Percentiles rank a stretch among this genome's conserved stretches.
These are phyloP conservation scores for Cantharis rufa DNA, from an alignment of 2,888 invertebrate species.

Conservation along the genomic window DNA sequence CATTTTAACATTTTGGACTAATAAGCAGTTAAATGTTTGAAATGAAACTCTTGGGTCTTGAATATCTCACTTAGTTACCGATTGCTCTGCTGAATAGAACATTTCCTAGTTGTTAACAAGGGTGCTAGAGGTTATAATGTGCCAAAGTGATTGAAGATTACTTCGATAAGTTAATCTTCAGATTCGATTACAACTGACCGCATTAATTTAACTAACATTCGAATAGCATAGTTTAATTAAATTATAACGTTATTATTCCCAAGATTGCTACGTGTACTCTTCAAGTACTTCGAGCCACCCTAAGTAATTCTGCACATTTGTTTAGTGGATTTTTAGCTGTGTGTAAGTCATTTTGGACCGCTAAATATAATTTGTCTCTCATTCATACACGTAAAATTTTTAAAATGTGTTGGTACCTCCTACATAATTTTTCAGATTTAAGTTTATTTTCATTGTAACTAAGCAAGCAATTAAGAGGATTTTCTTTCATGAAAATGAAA, in stretches of 20 bases:
- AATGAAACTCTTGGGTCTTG: constrained; percentile 31
- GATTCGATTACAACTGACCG: constrained; percentile 36
- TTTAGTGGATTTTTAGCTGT: background rate
- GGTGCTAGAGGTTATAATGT: constrained; percentile 33
- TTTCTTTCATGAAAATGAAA: background rate
- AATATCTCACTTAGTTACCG: constrained; percentile 29
- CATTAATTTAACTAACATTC: constrained; percentile 30
- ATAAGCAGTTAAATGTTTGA: constrained; percentile 28
- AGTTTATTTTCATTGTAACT: background rate
- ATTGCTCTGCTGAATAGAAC: constrained; percentile 29
- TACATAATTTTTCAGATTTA: background rate
- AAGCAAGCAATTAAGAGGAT: background rate
- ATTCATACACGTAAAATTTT: background rate
- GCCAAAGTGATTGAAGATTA: constrained; percentile 38
- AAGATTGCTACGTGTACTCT: background rate
- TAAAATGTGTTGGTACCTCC: background rate
- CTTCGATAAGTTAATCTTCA: constrained; percentile 39
- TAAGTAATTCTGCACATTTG: background rate
- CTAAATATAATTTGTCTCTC: background rate
- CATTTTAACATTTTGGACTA: constrained; percentile 28
- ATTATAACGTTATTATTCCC: constrained; percentile 18
- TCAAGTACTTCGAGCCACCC: background rate
- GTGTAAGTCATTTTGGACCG: background rate
- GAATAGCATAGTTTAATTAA: constrained; percentile 28
- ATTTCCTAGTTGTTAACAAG: constrained; percentile 37